These are phyloP conservation scores for Amblyjoppa proteus DNA, from an alignment of 2,888 invertebrate species.

Conservation along the genomic window DNA sequence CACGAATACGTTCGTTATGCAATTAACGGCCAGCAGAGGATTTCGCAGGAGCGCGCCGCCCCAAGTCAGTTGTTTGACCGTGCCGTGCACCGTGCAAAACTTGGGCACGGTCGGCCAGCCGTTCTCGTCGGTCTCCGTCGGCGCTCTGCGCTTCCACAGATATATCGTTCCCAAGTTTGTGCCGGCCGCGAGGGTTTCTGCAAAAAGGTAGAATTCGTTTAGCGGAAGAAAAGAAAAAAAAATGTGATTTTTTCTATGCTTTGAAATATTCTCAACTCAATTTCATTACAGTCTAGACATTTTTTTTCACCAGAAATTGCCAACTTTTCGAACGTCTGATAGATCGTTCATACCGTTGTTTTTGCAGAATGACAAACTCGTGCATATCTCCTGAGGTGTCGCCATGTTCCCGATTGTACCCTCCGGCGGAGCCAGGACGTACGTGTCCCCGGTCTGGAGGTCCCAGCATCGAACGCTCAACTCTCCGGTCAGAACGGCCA, in stretches of 20 bases:
- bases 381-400: conserved; percentile 82
- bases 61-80: conserved; percentile 93
- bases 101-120: conserved; percentile 87
- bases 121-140: conserved; percentile 87
- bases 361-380: conserved; percentile 82
- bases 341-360: conserved; percentile 77
- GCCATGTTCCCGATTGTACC: conserved; percentile 76
- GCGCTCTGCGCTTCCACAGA: conserved; percentile 89
- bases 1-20: conserved; percentile 94
- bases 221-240: background rate
- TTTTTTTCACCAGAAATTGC: background rate
- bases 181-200: conserved; percentile 94
- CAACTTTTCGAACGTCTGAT: background rate
- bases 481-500: conserved; percentile 94
- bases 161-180: conserved; percentile 96
- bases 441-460: conserved; percentile 96
- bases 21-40: conserved; percentile 92
- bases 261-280: no score
- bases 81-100: conserved; percentile 88
- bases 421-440: conserved; percentile 86
- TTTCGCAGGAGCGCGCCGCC: conserved; percentile 90
- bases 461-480: conserved; percentile 96
- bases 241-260: no score
- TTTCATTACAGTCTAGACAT: no score
- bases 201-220: background rate